Evolutionary conservation across 2,888 invertebrate genomes (phyloP).

Genomic region (Dioctria rufipes): DNA sequence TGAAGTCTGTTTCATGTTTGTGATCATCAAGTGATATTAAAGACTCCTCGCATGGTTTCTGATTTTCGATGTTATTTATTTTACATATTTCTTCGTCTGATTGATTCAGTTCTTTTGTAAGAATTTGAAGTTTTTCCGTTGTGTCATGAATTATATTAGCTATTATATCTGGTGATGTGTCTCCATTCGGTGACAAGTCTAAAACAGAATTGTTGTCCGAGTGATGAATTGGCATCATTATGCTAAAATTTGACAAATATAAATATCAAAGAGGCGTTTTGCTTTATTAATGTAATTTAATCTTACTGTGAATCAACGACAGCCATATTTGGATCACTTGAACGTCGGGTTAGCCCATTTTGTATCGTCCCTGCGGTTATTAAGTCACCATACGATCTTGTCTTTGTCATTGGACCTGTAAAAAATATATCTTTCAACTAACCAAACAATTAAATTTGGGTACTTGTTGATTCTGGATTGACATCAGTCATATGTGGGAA

Average conservation of each 20-base stretch:
- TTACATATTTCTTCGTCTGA: slow-evolving; percentile 61
- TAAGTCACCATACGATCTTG: slow-evolving; percentile 89
- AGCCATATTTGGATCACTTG: slow-evolving; percentile 88
- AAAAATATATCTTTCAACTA: not conserved
- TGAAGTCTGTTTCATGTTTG: slow-evolving; percentile 51
- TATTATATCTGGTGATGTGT: slow-evolving; percentile 64
- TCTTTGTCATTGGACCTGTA: slow-evolving; percentile 81
- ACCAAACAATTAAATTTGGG: slow-evolving; percentile 53
- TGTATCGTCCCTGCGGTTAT: slow-evolving; percentile 76
- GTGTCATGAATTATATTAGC: slow-evolving; percentile 65
- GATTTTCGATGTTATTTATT: slow-evolving; percentile 51
- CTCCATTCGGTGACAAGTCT: slow-evolving; percentile 66
- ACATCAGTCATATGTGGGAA: slow-evolving; percentile 65
- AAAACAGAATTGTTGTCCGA: slow-evolving; percentile 68
- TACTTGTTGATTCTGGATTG: slow-evolving; percentile 66
- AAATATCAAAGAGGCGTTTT: slow-evolving; percentile 28
- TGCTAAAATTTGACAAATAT: slow-evolving; percentile 61
- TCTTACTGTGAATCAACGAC: slow-evolving; percentile 79
- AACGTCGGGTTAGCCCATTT: slow-evolving; percentile 78
- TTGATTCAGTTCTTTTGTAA: slow-evolving; percentile 66
- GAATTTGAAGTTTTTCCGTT: slow-evolving; percentile 65
- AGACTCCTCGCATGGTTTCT: not conserved
- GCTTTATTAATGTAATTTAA: not conserved
- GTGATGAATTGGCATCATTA: slow-evolving; percentile 65
- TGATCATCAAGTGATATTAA: slow-evolving; percentile 30